Evolutionary conservation across 2,797 vertebrate species (phyloP).

Genomic region (Synaphobranchus kaupii): DNA sequence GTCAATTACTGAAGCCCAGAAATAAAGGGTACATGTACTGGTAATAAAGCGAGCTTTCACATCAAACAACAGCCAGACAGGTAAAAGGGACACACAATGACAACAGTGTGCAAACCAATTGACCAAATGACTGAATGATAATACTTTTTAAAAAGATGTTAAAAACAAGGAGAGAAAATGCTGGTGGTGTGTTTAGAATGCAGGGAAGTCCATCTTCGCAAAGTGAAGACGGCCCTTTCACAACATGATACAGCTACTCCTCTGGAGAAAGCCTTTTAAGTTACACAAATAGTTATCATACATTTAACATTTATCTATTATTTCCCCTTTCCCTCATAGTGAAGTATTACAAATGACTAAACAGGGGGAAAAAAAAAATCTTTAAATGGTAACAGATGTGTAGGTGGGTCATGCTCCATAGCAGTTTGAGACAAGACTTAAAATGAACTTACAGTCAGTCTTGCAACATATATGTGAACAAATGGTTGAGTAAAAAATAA

Average conservation of each 20-base stretch:
- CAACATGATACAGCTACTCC: constrained; percentile 23
- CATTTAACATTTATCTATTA: constrained; percentile 54
- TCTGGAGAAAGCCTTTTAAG: constrained; percentile 28
- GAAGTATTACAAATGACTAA: constrained; percentile 53
- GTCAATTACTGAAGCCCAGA: constrained; percentile 74
- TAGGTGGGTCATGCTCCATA: constrained; percentile 67
- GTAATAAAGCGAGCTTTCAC: constrained; percentile 60
- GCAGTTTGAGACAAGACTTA: constrained; percentile 65
- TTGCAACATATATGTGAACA: constrained; percentile 61
- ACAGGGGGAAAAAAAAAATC: constrained; percentile 60
- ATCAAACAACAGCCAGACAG: constrained; percentile 63
- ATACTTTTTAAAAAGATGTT: constrained; percentile 24
- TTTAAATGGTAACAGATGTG: constrained; percentile 65
- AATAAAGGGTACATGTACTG: constrained; percentile 61
- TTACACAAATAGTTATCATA: constrained; percentile 60
- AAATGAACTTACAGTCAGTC: constrained; percentile 58
- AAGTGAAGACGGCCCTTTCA: constrained; percentile 15
- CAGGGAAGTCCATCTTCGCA: constrained; percentile 12
- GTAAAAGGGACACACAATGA: constrained; percentile 67
- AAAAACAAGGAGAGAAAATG: constrained; percentile 25
- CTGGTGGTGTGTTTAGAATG: constrained; percentile 34
- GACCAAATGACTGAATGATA: constrained; percentile 26
- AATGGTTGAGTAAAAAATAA: constrained; percentile 60
- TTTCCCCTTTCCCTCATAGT: constrained; percentile 52
- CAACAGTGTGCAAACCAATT: constrained; percentile 45